phyloP scores from a whole-genome alignment of 2,797 vertebrate species.

The Discoglossus pictus region DNA sequence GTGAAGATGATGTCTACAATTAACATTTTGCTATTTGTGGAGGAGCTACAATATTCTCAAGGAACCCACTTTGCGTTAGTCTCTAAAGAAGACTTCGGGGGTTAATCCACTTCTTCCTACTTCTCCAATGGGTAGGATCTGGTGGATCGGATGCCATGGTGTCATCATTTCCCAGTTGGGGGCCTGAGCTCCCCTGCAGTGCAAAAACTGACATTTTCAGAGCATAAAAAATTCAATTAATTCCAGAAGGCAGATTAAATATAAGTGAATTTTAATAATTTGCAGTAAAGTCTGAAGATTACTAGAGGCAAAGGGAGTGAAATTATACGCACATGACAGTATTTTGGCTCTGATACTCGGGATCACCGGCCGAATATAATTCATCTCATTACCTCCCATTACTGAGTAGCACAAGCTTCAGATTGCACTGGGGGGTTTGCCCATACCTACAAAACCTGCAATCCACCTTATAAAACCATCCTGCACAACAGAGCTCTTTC shows the following conservation, averaged over 20 bases:
- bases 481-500: too few species aligned
- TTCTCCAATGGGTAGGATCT: constrained; percentile 42
- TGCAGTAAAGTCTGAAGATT: constrained; percentile 85
- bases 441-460: neutral
- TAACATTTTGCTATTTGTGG: too few species aligned
- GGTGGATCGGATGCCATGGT: constrained; percentile 51
- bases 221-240: constrained; percentile 89
- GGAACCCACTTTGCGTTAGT: too few species aligned
- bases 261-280: constrained; percentile 91
- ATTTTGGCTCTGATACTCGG: constrained; percentile 57
- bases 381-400: constrained; percentile 65
- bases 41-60: too few species aligned
- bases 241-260: constrained; percentile 95
- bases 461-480: neutral
- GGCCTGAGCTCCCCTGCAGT: constrained; percentile 61
- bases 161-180: constrained; percentile 63
- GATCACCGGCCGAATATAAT: constrained; percentile 61
- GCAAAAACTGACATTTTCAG: constrained; percentile 78
- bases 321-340: constrained; percentile 48
- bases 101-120: constrained; percentile 21
- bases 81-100: too few species aligned
- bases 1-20: too few species aligned
- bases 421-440: neutral
- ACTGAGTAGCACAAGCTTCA: constrained; percentile 29
- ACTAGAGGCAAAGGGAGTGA: constrained; percentile 73